Evolutionary conservation across 92 coral and sea anemone species (phyloP).

Genomic region (Blastomussa wellsi): DNA sequence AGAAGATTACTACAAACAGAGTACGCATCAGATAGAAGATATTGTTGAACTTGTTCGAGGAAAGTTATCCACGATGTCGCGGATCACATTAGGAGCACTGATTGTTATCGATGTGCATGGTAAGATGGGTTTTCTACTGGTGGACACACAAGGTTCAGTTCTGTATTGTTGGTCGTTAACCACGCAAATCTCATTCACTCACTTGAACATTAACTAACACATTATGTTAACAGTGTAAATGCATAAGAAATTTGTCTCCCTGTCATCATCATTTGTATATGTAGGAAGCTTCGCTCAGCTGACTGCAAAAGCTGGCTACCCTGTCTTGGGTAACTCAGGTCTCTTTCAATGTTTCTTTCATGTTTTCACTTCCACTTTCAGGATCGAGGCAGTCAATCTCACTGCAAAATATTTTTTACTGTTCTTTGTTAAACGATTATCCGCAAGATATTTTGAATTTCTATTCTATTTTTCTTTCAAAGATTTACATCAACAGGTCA

Average conservation of each 20-base stretch:
- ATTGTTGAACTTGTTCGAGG: conserved; percentile 96
- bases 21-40: conserved; percentile 88
- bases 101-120: conserved; percentile 99
- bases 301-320: too few relatives aligned
- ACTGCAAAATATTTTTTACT: too few relatives aligned
- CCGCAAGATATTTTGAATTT: too few relatives aligned
- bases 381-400: too few relatives aligned
- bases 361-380: too few relatives aligned
- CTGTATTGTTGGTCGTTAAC: background rate
- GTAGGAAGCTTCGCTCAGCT: too few relatives aligned
- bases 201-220: too few relatives aligned
- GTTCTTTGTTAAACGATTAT: too few relatives aligned
- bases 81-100: conserved; percentile 92
- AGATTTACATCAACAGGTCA: too few relatives aligned
- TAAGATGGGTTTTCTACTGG: conserved; percentile 20
- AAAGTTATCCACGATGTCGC: conserved; percentile 86
- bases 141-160: background rate
- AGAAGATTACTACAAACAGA: conserved; percentile 71
- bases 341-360: too few relatives aligned
- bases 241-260: background rate
- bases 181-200: background rate
- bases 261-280: background rate
- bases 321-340: too few relatives aligned
- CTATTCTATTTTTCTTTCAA: background rate
- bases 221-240: background rate